Percentiles rank a stretch among this genome's conserved stretches.
Conservation (phyloP, 2,797 vertebrate genomes). For the Nannoperca obscura region DNA sequence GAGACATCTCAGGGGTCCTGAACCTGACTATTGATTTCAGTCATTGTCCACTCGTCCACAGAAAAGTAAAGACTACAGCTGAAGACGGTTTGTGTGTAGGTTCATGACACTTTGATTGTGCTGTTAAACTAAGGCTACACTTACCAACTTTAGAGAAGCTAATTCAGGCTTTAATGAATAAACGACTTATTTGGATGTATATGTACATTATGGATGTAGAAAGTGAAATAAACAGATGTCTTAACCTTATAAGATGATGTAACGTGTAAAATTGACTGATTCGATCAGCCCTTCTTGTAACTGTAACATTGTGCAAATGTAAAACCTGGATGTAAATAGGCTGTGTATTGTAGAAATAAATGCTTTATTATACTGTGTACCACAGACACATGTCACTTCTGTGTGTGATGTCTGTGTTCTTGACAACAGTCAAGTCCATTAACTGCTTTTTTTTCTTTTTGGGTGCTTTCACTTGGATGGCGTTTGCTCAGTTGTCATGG, state of each 20-base stretch:
- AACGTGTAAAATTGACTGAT: neutral
- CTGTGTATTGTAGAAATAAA: slow-evolving; percentile 20
- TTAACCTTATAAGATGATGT: neutral
- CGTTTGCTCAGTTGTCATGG: slow-evolving; percentile 1
- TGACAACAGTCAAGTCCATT: too few species aligned
- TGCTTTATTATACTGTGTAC: neutral
- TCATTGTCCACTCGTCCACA: neutral
- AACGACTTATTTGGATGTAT: neutral
- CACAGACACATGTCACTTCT: neutral
- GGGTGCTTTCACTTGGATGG: neutral
- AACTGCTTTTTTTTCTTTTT: too few species aligned
- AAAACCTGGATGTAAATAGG: slow-evolving; percentile 10
- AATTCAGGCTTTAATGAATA: neutral
- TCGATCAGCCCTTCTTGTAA: neutral
- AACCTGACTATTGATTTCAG: neutral
- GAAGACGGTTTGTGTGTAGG: too few species aligned
- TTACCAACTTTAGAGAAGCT: neutral
- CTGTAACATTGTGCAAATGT: neutral
- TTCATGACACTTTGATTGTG: neutral
- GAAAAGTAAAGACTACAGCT: neutral
- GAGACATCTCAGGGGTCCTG: too few species aligned
- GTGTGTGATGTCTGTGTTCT: too few species aligned
- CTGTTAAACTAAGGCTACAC: neutral
- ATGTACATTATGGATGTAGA: neutral
- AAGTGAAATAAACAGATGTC: neutral